Base-by-base conservation (phyloP, 2,888 invertebrate species). In the Hesperia comma region DNA sequence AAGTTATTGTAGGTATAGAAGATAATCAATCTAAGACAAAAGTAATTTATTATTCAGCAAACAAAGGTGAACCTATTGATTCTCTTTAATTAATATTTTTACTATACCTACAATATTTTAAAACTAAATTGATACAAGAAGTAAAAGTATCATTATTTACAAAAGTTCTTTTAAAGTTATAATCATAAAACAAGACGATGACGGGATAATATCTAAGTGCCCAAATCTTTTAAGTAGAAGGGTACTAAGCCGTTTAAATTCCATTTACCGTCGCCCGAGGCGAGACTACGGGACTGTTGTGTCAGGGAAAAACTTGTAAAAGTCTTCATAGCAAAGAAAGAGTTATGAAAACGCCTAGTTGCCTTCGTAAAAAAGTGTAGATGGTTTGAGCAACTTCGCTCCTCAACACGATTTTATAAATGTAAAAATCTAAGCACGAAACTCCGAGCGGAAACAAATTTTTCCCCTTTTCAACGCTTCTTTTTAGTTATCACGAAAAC, bases 321-420 rank as follows among this genome's bases (percentile, higher is more conserved):
- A 87, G 82, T 86, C 86, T 79, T 78, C 75, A 77, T 75, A 78
- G 79, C 80, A 83, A 86, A 83, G 82, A 85, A 86, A 84, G 89
- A 90, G 88, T 90, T 90, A 87, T 87, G 86, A 89, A 89, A 90
- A 86, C 80, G 85, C 82, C 79, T 88, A 90, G 82, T 90, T 90
- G 82, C 82, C 81, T 75, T 75, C 75, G 75, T 79, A 84, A 85
- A 88, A 87, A 87, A 83, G 74, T 77, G 82, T 76, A 77, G 80
- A 82, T 81, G 83, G 81, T 86, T 86, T 77, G 73, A 76, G 74
- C 78, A 87, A 90, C 83, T 90, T 84, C 74, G 79, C 77, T 79
- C 79, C 80, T 86, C 81, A 84, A 84, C 83, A 80, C 79, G 80
- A 83, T 85, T 86, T 87, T 85, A 86, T 87, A 86, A 88, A 87